phyloP scores from a whole-genome alignment of 2,113 vertebrate genomes.

The Oncorhynchus keta region DNA sequence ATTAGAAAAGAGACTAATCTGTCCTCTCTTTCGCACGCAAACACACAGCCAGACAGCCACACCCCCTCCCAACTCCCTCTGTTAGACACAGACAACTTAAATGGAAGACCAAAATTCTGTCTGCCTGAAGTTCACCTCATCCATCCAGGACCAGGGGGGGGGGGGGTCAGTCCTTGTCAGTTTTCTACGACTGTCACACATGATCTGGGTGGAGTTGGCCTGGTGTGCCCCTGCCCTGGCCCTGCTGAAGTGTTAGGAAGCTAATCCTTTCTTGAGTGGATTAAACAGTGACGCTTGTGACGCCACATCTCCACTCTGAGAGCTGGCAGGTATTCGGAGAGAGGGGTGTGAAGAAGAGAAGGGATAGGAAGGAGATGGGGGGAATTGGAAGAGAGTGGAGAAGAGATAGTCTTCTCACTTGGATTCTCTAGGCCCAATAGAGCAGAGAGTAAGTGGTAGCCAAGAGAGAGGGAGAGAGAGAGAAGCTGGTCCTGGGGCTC shows the following conservation, averaged over 20 bases:
- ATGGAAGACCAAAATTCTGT: neutral
- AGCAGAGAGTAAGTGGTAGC: too few species aligned
- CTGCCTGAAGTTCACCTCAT: neutral
- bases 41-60: neutral
- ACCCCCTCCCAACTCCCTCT: neutral
- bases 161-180: neutral
- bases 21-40: neutral
- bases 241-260: neutral
- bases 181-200: neutral
- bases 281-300: constrained; percentile 19
- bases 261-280: constrained; percentile 17
- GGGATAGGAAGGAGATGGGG: neutral
- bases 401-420: constrained; percentile 41
- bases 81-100: neutral
- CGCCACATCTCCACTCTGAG: constrained; percentile 3
- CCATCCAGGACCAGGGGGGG: neutral
- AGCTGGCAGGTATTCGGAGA: neutral
- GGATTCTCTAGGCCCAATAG: constrained; percentile 11
- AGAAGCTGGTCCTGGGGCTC: too few species aligned
- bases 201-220: neutral
- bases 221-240: neutral
- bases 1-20: neutral
- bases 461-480: too few species aligned
- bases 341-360: neutral
- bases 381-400: constrained; percentile 17